Evolutionary conservation across 2,797 vertebrate genomes (phyloP).

Genomic region (Myoxocephalus aenaeus): DNA sequence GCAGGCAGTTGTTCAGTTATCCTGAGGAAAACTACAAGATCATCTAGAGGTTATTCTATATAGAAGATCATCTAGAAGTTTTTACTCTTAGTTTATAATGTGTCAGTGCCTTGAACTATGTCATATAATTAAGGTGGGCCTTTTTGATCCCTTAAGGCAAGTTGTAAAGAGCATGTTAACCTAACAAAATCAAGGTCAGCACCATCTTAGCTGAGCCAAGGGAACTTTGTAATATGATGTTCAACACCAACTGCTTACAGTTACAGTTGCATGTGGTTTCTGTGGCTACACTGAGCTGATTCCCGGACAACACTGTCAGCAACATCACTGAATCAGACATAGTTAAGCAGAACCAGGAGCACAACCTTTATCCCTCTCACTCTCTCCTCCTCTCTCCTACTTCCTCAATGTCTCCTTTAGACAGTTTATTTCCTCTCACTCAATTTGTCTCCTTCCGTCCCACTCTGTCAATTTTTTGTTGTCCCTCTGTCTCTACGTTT

Average conservation of each 20-base stretch:
- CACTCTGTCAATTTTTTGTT: conserved; percentile 42
- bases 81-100: conserved; percentile 3
- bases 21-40: conserved; percentile 34
- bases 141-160: background rate
- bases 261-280: background rate
- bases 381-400: conserved; percentile 5
- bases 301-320: conserved; percentile 36
- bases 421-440: conserved; percentile 48
- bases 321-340: conserved; percentile 52
- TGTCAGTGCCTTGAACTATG: background rate
- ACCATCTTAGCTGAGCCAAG: background rate
- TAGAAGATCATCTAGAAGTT: conserved; percentile 45
- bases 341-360: conserved; percentile 49
- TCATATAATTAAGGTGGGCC: background rate
- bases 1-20: conserved; percentile 36
- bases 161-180: conserved; percentile 12
- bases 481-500: conserved; percentile 37
- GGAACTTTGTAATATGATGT: conserved; percentile 2
- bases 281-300: conserved; percentile 8
- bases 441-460: conserved; percentile 45
- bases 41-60: conserved; percentile 38
- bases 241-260: conserved; percentile 1
- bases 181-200: conserved; percentile 15
- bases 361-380: conserved; percentile 41
- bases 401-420: conserved; percentile 12